Percentiles rank a stretch among this genome's conserved stretches.
Conservation (phyloP, 2,113 vertebrate genomes). For the Semicossyphus pulcher region DNA sequence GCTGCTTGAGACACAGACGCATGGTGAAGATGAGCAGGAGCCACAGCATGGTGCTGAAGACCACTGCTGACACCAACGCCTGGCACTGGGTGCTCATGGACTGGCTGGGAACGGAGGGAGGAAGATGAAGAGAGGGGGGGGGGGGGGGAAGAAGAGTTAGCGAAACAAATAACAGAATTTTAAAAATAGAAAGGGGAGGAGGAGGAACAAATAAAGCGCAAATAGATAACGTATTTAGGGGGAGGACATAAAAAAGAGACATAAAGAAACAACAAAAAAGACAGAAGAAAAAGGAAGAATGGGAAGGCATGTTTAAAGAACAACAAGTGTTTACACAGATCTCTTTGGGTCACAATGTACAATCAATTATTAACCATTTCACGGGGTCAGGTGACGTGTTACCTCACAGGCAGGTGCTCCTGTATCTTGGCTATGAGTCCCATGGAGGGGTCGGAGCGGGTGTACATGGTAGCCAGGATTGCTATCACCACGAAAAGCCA, state of each 20-base stretch:
- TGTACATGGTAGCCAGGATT: constrained; percentile 90
- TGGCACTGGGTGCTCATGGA: constrained; percentile 85
- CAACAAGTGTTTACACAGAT: too few relatives aligned
- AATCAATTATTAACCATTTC: constrained; percentile 1
- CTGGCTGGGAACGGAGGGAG: constrained; percentile 64
- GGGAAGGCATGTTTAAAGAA: neutral
- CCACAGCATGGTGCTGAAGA: constrained; percentile 92
- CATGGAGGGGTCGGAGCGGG: constrained; percentile 93
- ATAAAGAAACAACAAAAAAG: too few relatives aligned
- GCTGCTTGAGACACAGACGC: constrained; percentile 89
- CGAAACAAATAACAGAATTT: neutral
- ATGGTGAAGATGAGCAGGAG: constrained; percentile 91
- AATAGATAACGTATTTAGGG: too few relatives aligned
- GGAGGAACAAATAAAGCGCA: too few relatives aligned
- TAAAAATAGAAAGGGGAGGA: neutral
- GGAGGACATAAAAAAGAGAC: too few relatives aligned
- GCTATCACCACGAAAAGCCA: constrained; percentile 93
- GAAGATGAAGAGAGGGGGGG: neutral
- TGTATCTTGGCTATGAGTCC: constrained; percentile 93
- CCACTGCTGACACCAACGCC: constrained; percentile 84
- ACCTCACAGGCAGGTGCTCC: constrained; percentile 91
- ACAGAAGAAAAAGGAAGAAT: constrained; percentile 11
- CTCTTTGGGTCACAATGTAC: too few relatives aligned
- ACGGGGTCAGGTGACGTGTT: constrained; percentile 10
- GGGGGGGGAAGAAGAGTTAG: neutral